Evolutionary conservation across 1,140 invertebrate genomes (phyloP).

Genomic region (Lerema accius): DNA sequence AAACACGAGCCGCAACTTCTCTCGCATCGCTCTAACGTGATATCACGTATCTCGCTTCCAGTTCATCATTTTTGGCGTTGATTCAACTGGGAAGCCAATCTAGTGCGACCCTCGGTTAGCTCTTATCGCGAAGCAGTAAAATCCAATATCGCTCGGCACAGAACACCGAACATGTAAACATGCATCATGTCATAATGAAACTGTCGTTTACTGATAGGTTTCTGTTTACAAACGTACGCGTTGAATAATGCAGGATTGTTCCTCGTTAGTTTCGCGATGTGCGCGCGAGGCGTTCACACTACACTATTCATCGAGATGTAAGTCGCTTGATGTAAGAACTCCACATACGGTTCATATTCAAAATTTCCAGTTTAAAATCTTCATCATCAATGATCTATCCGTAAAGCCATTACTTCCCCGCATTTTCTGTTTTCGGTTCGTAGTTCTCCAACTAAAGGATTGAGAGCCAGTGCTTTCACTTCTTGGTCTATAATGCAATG

Average conservation of each 20-base stretch:
- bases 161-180: conserved; percentile 4
- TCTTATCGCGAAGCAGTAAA: background rate
- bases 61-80: conserved; percentile 26
- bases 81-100: conserved; percentile 9
- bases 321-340: too few relatives aligned
- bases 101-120: background rate
- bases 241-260: conserved; percentile 13
- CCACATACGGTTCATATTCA: too few relatives aligned
- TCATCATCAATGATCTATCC: too few relatives aligned
- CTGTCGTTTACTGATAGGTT: conserved; percentile 25
- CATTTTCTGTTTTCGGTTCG: too few relatives aligned
- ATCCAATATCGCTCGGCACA: background rate
- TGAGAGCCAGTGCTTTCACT: too few relatives aligned
- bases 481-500: too few relatives aligned
- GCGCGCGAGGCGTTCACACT: background rate
- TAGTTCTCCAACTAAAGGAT: too few relatives aligned
- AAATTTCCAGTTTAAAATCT: too few relatives aligned
- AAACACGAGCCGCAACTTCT: background rate
- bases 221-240: conserved; percentile 1
- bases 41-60: conserved; percentile 10
- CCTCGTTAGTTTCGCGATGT: background rate
- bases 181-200: conserved; percentile 24
- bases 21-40: background rate
- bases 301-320: background rate
- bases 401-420: too few relatives aligned